Conservation (phyloP, 2,113 vertebrate species). For the Candoia aspera region DNA sequence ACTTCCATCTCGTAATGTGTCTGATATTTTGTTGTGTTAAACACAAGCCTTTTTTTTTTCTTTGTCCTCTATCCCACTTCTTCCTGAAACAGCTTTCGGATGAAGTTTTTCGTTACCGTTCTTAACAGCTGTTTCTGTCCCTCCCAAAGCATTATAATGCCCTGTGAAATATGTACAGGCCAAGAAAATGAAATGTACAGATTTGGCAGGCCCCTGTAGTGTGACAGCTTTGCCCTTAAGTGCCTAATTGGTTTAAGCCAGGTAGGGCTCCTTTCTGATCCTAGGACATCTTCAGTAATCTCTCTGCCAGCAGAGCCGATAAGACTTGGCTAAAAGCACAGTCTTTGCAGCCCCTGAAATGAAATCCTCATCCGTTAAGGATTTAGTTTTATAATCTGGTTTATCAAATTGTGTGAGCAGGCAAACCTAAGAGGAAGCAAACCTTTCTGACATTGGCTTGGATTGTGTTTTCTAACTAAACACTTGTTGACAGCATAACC, state of each 20-base stretch:
- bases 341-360: constrained; percentile 74
- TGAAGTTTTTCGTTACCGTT: neutral
- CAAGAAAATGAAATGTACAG: constrained; percentile 44
- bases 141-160: neutral
- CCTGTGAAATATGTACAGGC: constrained; percentile 37
- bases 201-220: constrained; percentile 66
- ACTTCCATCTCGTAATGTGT: neutral
- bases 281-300: constrained; percentile 74
- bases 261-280: constrained; percentile 64
- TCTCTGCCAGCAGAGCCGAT: constrained; percentile 71
- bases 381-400: constrained; percentile 89
- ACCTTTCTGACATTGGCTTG: constrained; percentile 62
- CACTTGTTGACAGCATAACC: constrained; percentile 22
- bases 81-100: neutral
- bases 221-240: constrained; percentile 71
- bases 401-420: constrained; percentile 81
- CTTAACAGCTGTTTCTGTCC: neutral
- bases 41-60: neutral
- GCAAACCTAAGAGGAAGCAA: constrained; percentile 77
- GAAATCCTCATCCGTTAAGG: constrained; percentile 87
- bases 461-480: constrained; percentile 16
- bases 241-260: constrained; percentile 78
- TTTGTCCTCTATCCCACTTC: constrained; percentile 9
- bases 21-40: neutral
- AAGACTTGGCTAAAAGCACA: constrained; percentile 75